phyloP scores from a whole-genome alignment of 2,797 vertebrate genomes.

The Emydoidea blandingii region DNA sequence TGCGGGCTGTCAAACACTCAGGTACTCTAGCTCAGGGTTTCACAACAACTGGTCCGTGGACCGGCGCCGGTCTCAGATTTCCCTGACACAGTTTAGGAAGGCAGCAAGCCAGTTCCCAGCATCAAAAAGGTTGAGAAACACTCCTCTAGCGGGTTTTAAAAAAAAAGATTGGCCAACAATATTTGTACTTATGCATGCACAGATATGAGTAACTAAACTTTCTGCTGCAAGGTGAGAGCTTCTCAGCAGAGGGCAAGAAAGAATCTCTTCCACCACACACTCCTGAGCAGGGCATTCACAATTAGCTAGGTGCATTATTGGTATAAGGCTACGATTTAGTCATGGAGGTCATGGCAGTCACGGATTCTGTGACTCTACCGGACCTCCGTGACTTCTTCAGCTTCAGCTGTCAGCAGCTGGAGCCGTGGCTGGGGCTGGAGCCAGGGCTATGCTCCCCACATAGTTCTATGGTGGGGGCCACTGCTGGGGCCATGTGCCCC shows the following conservation, averaged over 20 bases:
- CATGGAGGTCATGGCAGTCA: too few relatives aligned
- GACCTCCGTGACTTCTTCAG: too few relatives aligned
- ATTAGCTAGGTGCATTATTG: neutral
- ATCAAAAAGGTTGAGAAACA: neutral
- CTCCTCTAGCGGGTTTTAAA: neutral
- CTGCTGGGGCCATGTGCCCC: too few relatives aligned
- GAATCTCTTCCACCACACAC: neutral
- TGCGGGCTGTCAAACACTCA: conserved; percentile 21
- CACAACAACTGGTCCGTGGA: neutral
- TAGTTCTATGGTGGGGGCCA: too few relatives aligned
- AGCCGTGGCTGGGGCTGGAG: too few relatives aligned
- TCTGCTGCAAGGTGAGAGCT: neutral
- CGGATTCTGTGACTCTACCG: too few relatives aligned
- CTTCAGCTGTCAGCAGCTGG: too few relatives aligned
- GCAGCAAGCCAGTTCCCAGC: neutral
- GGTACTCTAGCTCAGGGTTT: neutral
- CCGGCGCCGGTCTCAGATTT: neutral
- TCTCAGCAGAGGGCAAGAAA: neutral
- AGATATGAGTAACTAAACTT: conserved; percentile 17
- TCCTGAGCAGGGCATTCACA: neutral
- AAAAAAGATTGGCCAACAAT: neutral
- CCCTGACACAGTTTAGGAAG: neutral
- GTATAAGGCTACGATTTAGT: too few relatives aligned
- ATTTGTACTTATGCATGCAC: neutral
- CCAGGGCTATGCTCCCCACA: too few relatives aligned